Conservation (phyloP, 2,797 vertebrate species). For the Garrulus glandarius region DNA sequence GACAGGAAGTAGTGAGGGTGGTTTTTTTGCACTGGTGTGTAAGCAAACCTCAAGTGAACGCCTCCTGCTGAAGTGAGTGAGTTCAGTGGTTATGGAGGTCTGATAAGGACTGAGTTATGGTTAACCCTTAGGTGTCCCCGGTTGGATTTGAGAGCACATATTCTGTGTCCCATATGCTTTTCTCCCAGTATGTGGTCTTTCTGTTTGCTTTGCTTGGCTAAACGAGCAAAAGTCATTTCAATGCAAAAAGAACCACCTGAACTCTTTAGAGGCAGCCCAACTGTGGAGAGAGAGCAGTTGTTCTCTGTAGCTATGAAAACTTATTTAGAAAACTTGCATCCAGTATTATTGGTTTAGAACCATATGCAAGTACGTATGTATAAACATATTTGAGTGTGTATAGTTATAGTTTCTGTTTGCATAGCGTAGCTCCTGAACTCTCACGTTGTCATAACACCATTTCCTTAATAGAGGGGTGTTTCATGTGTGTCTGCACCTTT, state of each 20-base stretch:
- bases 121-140: background rate
- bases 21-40: background rate
- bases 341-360: background rate
- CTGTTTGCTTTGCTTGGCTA: background rate
- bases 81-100: background rate
- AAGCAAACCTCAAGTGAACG: background rate
- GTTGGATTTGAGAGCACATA: background rate
- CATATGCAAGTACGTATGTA: accelerated
- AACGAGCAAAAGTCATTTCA: background rate
- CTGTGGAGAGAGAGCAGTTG: background rate
- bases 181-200: background rate
- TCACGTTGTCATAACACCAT: background rate
- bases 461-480: background rate
- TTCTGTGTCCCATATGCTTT: background rate
- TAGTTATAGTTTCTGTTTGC: background rate
- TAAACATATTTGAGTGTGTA: no score
- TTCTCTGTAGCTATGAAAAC: background rate
- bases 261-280: background rate
- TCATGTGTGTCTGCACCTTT: background rate
- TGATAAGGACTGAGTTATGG: background rate
- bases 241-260: background rate
- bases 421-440: background rate
- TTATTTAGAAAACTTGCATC: background rate
- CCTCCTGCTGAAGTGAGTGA: background rate
- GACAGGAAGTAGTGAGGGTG: background rate